Conservation (phyloP, 2,888 invertebrate genomes). For the Micropterix aruncella region DNA sequence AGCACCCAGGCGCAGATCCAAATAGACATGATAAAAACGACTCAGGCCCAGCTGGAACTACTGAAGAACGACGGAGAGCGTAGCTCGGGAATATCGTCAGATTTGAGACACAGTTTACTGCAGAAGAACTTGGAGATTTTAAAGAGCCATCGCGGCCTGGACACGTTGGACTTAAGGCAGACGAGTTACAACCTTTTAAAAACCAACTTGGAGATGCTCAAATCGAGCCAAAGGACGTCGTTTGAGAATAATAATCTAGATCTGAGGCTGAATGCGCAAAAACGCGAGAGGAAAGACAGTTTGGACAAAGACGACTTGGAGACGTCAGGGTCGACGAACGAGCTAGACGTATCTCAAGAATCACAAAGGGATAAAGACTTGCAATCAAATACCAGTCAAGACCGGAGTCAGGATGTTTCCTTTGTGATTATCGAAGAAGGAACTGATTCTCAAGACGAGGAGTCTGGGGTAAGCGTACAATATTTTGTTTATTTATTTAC, state of each 20-base stretch:
- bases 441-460: conserved; percentile 17
- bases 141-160: conserved; percentile 9
- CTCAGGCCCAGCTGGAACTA: conserved; percentile 10
- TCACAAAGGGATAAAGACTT: conserved; percentile 14
- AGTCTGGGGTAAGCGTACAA: conserved; percentile 24
- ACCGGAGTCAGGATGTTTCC: conserved; percentile 23
- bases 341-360: conserved; percentile 9
- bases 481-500: too few species aligned
- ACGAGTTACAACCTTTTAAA: conserved; percentile 10
- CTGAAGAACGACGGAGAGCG: conserved; percentile 4
- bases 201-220: conserved; percentile 11
- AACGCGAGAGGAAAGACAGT: not conserved
- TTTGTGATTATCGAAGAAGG: conserved; percentile 30
- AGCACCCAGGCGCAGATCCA: conserved; percentile 9
- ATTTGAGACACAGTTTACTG: conserved; percentile 9
- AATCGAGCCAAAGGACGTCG: conserved; percentile 10
- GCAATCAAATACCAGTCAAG: conserved; percentile 17
- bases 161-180: conserved; percentile 10
- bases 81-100: conserved; percentile 2
- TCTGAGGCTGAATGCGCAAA: conserved; percentile 1
- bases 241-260: conserved; percentile 7
- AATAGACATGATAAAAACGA: conserved; percentile 8
- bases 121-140: conserved; percentile 11
- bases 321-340: conserved; percentile 7
- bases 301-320: conserved; percentile 7